These are phyloP conservation scores for Oscheius sp. DNA, from an alignment of 2,888 invertebrate genomes.

Conservation along the genomic window DNA sequence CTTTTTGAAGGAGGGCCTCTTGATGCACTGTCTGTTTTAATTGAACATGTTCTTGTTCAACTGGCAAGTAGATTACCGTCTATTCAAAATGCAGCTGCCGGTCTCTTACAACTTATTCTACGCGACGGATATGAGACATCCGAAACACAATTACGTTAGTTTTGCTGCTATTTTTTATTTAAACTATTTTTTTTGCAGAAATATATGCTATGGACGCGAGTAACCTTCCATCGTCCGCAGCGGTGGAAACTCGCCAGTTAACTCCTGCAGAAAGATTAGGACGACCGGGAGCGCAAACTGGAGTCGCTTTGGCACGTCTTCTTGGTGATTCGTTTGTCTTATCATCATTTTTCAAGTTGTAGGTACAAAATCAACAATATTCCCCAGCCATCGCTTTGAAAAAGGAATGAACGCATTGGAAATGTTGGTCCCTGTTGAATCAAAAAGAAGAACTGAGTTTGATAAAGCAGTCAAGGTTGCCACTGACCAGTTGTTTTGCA, in stretches of 20 bases:
- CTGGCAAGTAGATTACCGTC: conserved; percentile 64
- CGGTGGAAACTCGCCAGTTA: conserved; percentile 29
- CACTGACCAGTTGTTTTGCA: background rate
- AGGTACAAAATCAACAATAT: conserved; percentile 43
- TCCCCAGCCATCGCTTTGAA: conserved; percentile 91
- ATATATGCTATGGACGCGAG: conserved; percentile 49
- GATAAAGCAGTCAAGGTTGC: conserved; percentile 62
- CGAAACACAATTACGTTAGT: conserved; percentile 48
- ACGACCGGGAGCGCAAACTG: conserved; percentile 80
- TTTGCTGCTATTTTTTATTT: background rate
- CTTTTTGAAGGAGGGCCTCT: conserved; percentile 67
- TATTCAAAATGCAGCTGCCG: conserved; percentile 70
- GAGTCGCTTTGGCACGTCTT: conserved; percentile 93
- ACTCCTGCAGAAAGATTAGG: conserved; percentile 56
- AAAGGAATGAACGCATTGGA: conserved; percentile 83
- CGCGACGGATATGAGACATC: conserved; percentile 67
- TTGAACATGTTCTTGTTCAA: conserved; percentile 66
- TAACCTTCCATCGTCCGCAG: conserved; percentile 38
- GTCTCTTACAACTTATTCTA: conserved; percentile 68
- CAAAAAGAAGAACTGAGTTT: conserved; percentile 56
- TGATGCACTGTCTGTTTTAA: conserved; percentile 66
- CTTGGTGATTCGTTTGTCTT: conserved; percentile 81
- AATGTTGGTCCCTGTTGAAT: conserved; percentile 51
- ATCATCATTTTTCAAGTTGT: background rate
- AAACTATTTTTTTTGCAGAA: conserved; percentile 25